Percentiles rank a stretch among this genome's conserved stretches.
Conservation (phyloP, 1,140 invertebrate genomes). For the Hormaphis cornu region DNA sequence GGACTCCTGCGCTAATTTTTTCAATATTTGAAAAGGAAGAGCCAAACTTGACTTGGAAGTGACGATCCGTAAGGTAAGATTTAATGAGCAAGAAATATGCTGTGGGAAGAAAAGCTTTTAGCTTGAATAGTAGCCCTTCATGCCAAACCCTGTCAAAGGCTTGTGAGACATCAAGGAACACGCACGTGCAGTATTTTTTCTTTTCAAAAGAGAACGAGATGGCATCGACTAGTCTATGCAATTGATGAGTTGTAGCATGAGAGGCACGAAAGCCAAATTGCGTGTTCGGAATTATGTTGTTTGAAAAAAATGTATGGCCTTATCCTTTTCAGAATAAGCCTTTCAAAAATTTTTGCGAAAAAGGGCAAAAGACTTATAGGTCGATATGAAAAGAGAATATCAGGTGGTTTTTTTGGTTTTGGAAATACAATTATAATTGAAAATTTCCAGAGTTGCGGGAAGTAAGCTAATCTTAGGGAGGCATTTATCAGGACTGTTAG, state of each 20-base stretch:
- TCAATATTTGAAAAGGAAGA: no score
- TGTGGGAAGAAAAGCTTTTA: not conserved
- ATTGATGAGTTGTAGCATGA: conserved; percentile 2
- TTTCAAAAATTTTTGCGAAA: conserved; percentile 36
- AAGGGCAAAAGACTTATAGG: conserved; percentile 40
- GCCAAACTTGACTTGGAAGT: no score
- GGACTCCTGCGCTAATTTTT: no score
- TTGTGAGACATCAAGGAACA: conserved; percentile 40
- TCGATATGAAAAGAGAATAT: conserved; percentile 38
- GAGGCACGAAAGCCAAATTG: conserved; percentile 26
- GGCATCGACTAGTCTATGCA: not conserved
- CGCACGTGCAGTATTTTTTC: conserved; percentile 36
- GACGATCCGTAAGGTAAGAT: no score
- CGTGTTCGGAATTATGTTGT: conserved; percentile 29
- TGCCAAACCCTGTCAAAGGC: conserved; percentile 37
- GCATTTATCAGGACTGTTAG: conserved; percentile 17
- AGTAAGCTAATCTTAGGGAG: conserved; percentile 7
- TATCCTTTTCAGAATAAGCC: conserved; percentile 34
- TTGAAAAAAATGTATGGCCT: not conserved
- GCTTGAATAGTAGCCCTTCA: not conserved
- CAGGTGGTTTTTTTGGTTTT: conserved; percentile 38
- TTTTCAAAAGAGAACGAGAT: conserved; percentile 6
- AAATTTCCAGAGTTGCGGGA: conserved; percentile 39
- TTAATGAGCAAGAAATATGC: not conserved
- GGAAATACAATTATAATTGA: conserved; percentile 40